Percentiles rank a stretch among this genome's conserved stretches.
These are phyloP conservation scores for Pheosia tremula DNA, from an alignment of 2,888 invertebrate species.

Conservation along the genomic window DNA sequence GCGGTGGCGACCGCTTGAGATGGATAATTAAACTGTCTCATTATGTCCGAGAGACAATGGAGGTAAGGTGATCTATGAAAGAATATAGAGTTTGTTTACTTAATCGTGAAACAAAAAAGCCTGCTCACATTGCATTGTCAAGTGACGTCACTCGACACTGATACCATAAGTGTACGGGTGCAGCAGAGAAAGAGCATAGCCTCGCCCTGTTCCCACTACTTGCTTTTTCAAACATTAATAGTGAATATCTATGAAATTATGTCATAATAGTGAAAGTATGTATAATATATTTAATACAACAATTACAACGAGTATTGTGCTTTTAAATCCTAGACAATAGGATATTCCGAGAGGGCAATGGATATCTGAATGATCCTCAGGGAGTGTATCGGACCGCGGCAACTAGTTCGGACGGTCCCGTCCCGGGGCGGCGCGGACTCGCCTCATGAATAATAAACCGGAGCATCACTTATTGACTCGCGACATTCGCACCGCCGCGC, in stretches of 20 bases:
- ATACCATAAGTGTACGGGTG: no score
- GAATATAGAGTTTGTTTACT: no score
- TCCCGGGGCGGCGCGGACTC: not conserved
- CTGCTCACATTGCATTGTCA: no score
- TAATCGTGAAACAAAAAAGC: no score
- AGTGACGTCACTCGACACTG: no score
- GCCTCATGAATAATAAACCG: constrained; percentile 1
- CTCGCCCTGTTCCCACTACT: no score
- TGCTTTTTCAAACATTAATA: no score
- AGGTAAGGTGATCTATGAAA: not conserved
- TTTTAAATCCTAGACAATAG: not conserved
- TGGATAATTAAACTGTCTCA: constrained; percentile 65
- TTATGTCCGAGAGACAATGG: constrained; percentile 35
- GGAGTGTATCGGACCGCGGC: not conserved
- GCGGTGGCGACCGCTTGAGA: constrained; percentile 40
- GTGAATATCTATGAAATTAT: no score
- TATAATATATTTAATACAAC: no score
- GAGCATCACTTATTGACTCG: not conserved
- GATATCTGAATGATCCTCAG: not conserved
- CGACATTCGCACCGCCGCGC: not conserved
- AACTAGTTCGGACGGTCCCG: not conserved
- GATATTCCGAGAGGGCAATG: not conserved
- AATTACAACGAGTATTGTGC: not conserved
- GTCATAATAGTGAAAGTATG: no score
- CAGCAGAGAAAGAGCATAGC: no score